These are phyloP conservation scores for Cnemophilus loriae DNA, from an alignment of 2,113 vertebrate species.

Conservation along the genomic window DNA sequence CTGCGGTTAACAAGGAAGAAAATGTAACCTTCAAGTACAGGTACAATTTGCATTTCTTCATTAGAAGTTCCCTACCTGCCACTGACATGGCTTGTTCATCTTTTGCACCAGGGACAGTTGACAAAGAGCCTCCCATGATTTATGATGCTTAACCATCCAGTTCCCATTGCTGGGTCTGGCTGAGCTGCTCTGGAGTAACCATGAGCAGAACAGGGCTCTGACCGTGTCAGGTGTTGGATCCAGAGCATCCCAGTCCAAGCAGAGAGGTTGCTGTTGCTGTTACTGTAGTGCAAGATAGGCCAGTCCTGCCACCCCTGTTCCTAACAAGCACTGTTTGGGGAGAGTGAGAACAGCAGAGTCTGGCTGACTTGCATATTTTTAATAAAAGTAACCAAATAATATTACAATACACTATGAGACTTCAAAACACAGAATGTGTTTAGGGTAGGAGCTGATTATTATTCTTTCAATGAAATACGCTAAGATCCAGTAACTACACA, in stretches of 20 bases:
- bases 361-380: background rate
- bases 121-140: background rate
- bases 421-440: background rate
- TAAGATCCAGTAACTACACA: background rate
- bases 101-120: background rate
- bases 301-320: background rate
- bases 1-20: background rate
- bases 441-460: background rate
- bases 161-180: background rate
- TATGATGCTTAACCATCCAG: background rate
- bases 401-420: background rate
- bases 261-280: fast-evolving
- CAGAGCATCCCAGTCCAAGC: fast-evolving
- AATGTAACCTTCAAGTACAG: background rate
- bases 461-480: background rate
- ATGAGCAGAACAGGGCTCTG: background rate
- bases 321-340: fast-evolving
- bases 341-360: background rate
- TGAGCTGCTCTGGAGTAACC: background rate
- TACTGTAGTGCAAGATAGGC: background rate
- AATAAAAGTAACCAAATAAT: background rate
- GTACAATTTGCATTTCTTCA: background rate
- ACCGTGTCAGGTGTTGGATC: fast-evolving
- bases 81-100: background rate
- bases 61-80: background rate